Evolutionary conservation across 2,888 invertebrate genomes (phyloP).

Genomic region (Pecten maximus): DNA sequence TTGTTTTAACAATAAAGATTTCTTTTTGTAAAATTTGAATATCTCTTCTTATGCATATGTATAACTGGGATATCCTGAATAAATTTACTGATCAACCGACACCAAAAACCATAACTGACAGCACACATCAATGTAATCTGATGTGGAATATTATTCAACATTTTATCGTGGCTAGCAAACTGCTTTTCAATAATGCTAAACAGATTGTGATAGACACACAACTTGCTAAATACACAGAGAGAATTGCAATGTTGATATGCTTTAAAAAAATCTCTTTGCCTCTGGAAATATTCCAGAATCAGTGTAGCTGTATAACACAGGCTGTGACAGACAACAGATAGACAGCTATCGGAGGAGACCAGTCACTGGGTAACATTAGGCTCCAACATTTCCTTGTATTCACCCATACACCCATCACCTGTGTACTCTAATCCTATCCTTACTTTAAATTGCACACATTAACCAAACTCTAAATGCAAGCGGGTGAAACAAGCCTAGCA

Average conservation of each 20-base stretch:
- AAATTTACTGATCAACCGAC: background rate
- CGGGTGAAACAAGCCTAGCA: background rate
- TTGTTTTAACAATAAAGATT: too few species aligned
- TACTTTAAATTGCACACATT: conserved; percentile 1
- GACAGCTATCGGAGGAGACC: background rate
- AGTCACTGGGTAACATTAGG: background rate
- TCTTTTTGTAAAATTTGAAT: background rate
- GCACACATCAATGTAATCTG: background rate
- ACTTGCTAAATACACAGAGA: background rate
- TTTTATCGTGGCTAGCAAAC: background rate
- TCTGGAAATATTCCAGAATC: background rate
- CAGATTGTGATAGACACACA: background rate
- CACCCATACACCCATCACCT: background rate
- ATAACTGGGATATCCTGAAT: background rate
- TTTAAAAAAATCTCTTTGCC: background rate
- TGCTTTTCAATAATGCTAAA: conserved; percentile 20
- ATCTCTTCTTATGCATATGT: background rate
- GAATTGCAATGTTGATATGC: background rate
- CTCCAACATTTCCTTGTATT: background rate
- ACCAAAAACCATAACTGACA: background rate
- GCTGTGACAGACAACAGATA: background rate
- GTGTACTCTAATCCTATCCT: background rate
- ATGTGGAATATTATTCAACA: background rate
- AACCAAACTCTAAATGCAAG: background rate
- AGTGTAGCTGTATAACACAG: background rate